Base-by-base conservation (phyloP, 1,140 invertebrate genomes). In the Drosophila tsacasi region DNA sequence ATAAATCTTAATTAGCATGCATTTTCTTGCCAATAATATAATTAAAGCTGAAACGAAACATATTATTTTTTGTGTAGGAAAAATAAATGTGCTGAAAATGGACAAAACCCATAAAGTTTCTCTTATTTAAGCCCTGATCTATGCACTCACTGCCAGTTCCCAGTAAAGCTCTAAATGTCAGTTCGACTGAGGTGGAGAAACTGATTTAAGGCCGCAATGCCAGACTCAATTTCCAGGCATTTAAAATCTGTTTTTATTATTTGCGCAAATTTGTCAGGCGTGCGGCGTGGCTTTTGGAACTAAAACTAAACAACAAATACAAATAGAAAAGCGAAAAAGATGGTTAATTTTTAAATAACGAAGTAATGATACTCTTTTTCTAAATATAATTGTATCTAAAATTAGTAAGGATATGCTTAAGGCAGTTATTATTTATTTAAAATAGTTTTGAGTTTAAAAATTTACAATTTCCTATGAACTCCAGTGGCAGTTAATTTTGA, bases 221-320 rank as follows among this genome's bases (percentile, higher is more conserved):
- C 72, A 60, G 75, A 77, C 63, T 77, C 55, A 61, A 77, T 77
- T 77, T 77, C 47, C 75, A 67, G 74, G 75, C 75, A 61, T 77
- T 77, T 77, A 77, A 77, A 77, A 77, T 77, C 63, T 44, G 55
- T 77, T 77, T 77, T 77, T 77, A 77, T 77, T 77, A 77, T 77
- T 77, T 77, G 69, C 62, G 61, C 73, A 76, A 76, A 76, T 76
- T 76, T 76, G 74, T 76, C 72, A 76, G 74, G 74, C 64, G 54
- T 57, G 72, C 71, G 71, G 59, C 73, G 55, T 76, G 52, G 60
- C 62, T 40, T 57, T 69, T 44, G 61, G 7, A 54, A 25, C 13
- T 66, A 52, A 52, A 50, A 19, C 63, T 25, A 52, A 58, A 58
- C 27, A 55, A 65, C 23, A 65, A 65, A 30, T 21, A 42, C 52